Base-by-base conservation (phyloP, 2,797 vertebrate species). In the Spinibarbus caldwelli region DNA sequence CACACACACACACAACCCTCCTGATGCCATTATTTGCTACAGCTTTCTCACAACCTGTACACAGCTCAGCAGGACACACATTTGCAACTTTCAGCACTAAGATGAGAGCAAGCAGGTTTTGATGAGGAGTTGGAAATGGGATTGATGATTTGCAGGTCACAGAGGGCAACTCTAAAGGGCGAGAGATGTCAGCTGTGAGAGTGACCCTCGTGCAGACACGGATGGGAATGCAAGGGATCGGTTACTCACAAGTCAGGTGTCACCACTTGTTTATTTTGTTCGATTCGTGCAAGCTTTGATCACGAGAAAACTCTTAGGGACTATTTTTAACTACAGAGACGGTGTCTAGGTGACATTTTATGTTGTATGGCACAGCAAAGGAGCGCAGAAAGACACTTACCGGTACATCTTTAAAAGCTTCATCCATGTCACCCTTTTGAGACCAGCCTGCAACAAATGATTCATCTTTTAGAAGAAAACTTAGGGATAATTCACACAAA, bases 11-110 rank as follows among this genome's bases (percentile, higher is more conserved):
- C n/a, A n/a, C n/a, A n/a, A n/a, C n/a, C n/a, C n/a, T n/a, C 94
- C 93, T 95, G 93, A 95, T 81, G 87, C 26, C 77, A 87, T 93
- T 90, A 92, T 90, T 92, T 94, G 91, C 88, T 41, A 23, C 23
- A 73, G 47, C 76, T 52, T 31, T 31, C 21, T 57, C 36, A 72
- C 41, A 68, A 78, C 72, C 45, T 54, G 8, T 80, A 85, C 43
- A 36, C 45, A 23, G 31, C 59, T 84, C 52, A 78, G 34, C 45
- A 66, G 79, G 70, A 71, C 15, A 62, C 78, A 75, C 54, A 85
- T 86, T 49, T 36, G 72, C 71, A 82, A 59, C 72, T 71, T 76
- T 88, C 19, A 85, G 76, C 86, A 89, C 75, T 7, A 54, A 85
- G 89, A 89, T 90, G 87, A 80, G 78, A 85, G 43, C 64, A 19